Conservation (phyloP, 2,797 vertebrate genomes). For the Oryzias dopingdopingensis region DNA sequence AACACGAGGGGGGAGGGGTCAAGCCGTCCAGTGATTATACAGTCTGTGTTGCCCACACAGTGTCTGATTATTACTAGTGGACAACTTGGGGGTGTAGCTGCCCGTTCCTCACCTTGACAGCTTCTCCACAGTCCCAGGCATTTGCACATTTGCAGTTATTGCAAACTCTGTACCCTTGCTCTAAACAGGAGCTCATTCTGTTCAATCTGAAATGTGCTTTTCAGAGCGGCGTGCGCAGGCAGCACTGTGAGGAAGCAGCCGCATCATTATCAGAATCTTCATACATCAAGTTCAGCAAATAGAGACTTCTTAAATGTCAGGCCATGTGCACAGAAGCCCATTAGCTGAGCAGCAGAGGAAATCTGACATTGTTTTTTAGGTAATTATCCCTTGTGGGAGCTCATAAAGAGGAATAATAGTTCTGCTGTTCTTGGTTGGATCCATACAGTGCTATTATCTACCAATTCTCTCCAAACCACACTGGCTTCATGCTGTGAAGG, state of each 20-base stretch:
- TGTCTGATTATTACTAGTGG: constrained; percentile 53
- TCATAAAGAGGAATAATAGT: constrained; percentile 45
- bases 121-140: constrained; percentile 24
- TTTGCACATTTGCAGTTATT: constrained; percentile 39
- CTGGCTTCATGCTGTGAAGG: constrained; percentile 30
- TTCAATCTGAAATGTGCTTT: constrained; percentile 45
- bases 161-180: constrained; percentile 26
- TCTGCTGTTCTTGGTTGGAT: constrained; percentile 32
- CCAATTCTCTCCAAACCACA: constrained; percentile 36
- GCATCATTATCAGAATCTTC: constrained; percentile 48
- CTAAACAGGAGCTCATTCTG: constrained; percentile 37
- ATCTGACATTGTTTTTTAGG: constrained; percentile 38
- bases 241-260: constrained; percentile 28
- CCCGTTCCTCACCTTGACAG: constrained; percentile 60
- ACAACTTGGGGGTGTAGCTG: constrained; percentile 46
- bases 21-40: too few species aligned
- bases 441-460: constrained; percentile 44
- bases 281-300: constrained; percentile 50
- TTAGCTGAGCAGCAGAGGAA: constrained; percentile 33
- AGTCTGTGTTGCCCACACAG: constrained; percentile 13
- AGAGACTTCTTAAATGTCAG: constrained; percentile 42
- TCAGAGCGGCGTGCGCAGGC: constrained; percentile 41
- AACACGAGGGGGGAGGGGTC: too few species aligned
- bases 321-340: constrained; percentile 9
- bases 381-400: constrained; percentile 59